phyloP scores from a whole-genome alignment of 2,113 vertebrate species.

The Pteruthius melanotis region DNA sequence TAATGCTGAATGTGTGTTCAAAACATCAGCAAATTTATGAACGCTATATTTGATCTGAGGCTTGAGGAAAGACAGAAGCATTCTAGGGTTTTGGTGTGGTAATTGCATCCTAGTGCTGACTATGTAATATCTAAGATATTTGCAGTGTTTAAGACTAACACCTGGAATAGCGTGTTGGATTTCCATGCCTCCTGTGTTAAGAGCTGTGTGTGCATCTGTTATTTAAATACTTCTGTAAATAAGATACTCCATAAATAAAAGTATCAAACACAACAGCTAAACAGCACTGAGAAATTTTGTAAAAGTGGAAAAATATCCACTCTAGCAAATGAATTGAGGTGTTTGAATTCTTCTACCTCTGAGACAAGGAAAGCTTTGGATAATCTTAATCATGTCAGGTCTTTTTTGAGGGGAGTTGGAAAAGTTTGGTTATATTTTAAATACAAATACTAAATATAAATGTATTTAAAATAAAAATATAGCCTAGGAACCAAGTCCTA shows the following conservation, averaged over 20 bases:
- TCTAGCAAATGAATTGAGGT: neutral
- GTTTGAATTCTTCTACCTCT: neutral
- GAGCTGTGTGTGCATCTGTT: neutral
- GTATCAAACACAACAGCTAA: neutral
- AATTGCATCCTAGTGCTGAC: neutral
- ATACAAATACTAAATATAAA: neutral
- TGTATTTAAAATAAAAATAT: neutral
- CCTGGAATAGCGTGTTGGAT: neutral
- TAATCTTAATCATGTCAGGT: neutral
- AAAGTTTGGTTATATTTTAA: neutral
- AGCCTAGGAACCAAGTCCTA: neutral
- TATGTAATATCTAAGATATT: neutral
- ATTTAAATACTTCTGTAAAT: neutral
- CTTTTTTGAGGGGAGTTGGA: neutral
- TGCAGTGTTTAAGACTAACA: neutral
- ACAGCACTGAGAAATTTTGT: neutral
- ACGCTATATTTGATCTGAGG: neutral
- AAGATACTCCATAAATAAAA: neutral
- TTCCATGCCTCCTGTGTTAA: neutral
- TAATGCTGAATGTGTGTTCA: neutral
- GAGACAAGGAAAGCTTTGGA: neutral
- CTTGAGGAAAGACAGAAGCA: fast-evolving
- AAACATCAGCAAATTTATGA: neutral
- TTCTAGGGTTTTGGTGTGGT: neutral
- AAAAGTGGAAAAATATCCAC: neutral